Evolutionary conservation across 2,113 vertebrate genomes (phyloP), one percentile per base, ranked within the genome.

Genomic region (Sphaerodactylus townsendi): DNA sequence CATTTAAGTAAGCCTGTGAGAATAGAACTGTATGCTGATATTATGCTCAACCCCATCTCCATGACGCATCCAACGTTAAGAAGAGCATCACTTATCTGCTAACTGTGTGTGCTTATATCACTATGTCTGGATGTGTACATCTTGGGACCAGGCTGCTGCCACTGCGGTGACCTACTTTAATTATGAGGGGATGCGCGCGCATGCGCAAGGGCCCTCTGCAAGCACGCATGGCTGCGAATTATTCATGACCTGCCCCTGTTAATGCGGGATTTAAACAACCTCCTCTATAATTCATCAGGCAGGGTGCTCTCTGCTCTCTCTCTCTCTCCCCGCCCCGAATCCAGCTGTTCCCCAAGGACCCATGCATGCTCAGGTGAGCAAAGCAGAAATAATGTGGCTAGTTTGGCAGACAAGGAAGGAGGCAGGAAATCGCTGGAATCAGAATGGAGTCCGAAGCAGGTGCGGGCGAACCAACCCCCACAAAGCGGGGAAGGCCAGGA

Each of bases 281-380:
- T 93, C 75, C 79, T 95, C 53, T 85, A 93, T 95, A 94, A 93
- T 93, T 95, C 86, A 95, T 87, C 93, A 69, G 77, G 71, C 85
- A 1, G 1, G 82, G 83, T 3, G 0, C 53, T 84, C 10, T 70
- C 76, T 30, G 39, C 53, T 19, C 53, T 6, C 17, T 5, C 53
- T n/a, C n/a, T n/a, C n/a, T n/a, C n/a, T n/a, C 50, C 53, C 53
- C 19, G 4, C 5, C 0, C 28, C 10, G 0, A 82, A 2, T 85
- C 68, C 2, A 0, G 1, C 50, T 11, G 30, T 50, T 81, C 87
- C 56, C 79, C 0, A 0, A 68, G 17, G 74, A 25, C 33, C 59
- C 5, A 41, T 82, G 91, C 92, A 88, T 3, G 4, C 92, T 89
- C 53, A 69, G 77, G 68, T 85, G 92, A 92, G 89, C 91, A 82